phyloP scores from a whole-genome alignment of 2,797 vertebrate species.

The Falco columbarius region DNA sequence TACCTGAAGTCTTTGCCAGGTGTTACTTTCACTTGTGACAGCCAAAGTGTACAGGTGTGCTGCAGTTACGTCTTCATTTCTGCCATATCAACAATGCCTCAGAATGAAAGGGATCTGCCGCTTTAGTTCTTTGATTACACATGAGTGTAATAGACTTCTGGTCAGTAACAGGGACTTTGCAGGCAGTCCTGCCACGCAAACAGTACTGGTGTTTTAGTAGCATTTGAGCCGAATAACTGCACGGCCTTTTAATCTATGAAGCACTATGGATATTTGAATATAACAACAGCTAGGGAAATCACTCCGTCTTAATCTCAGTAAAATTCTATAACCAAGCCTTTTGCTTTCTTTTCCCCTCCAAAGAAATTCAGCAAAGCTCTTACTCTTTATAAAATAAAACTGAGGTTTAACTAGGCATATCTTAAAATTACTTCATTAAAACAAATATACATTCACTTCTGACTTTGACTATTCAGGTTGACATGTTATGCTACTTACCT shows the following conservation, averaged over 20 bases:
- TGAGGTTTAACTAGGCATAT: background rate
- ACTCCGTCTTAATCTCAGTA: background rate
- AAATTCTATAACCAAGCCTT: background rate
- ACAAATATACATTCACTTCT: background rate
- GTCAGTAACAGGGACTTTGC: background rate
- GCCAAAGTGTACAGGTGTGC: background rate
- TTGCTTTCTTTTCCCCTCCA: background rate
- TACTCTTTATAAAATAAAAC: background rate
- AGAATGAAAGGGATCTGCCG: background rate
- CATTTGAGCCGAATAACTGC: background rate
- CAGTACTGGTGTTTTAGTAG: background rate
- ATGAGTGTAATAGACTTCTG: background rate
- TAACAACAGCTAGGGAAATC: background rate
- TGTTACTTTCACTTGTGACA: background rate
- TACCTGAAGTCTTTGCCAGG: background rate
- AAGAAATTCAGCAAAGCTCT: background rate
- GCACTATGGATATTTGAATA: background rate
- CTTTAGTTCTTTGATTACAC: background rate
- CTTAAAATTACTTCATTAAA: background rate
- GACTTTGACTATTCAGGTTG: background rate
- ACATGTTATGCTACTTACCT: constrained; percentile 74
- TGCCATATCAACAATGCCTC: background rate
- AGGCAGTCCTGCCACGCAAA: background rate
- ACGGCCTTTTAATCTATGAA: background rate
- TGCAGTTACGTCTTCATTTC: background rate